Conservation (phyloP, 2,888 invertebrate genomes). For the Platycheirus rosarum region DNA sequence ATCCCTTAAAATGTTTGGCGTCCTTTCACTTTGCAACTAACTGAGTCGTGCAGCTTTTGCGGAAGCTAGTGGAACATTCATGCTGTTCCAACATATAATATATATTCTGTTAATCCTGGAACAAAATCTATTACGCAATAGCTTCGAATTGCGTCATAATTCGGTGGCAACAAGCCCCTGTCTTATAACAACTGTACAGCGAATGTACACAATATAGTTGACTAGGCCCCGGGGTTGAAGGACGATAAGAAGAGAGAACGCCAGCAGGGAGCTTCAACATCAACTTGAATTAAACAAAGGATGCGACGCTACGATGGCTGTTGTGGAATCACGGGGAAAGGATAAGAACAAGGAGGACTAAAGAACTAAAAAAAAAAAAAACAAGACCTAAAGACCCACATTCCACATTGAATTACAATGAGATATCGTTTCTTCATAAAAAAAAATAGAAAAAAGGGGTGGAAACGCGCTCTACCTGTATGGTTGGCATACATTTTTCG, state of each 20-base stretch:
- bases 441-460: constrained; percentile 48
- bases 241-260: constrained; percentile 27
- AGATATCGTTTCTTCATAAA: constrained; percentile 36
- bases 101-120: constrained; percentile 43
- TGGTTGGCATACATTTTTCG: constrained; percentile 59
- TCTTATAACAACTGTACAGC: constrained; percentile 57
- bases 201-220: too few relatives aligned
- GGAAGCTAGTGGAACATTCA: constrained; percentile 15
- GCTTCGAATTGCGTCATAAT: constrained; percentile 70
- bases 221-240: constrained; percentile 49
- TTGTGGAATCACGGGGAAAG: constrained; percentile 53
- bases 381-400: constrained; percentile 70
- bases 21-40: constrained; percentile 12
- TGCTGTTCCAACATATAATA: constrained; percentile 9
- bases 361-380: constrained; percentile 17
- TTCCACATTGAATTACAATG: constrained; percentile 71
- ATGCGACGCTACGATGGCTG: constrained; percentile 39
- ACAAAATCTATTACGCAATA: constrained; percentile 71
- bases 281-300: constrained; percentile 52
- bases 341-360: constrained; percentile 41
- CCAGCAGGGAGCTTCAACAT: constrained; percentile 52
- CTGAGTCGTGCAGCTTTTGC: constrained; percentile 13
- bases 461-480: constrained; percentile 71
- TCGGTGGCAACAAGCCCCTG: constrained; percentile 59
- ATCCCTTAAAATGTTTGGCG: constrained; percentile 26